phyloP scores from a whole-genome alignment of 2,888 invertebrate genomes.

The Amiota mariae region DNA sequence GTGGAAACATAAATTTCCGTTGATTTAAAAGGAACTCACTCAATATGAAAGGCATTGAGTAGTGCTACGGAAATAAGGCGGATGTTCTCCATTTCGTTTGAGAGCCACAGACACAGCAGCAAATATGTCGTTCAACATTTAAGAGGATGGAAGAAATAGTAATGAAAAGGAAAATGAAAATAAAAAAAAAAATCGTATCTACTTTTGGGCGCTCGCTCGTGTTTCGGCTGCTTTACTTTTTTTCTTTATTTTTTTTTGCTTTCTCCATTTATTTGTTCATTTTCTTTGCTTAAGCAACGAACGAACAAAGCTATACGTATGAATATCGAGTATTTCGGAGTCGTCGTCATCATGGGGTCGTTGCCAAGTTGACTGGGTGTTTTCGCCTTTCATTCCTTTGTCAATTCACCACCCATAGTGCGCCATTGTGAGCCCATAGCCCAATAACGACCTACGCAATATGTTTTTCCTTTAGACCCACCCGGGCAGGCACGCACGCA shows the following conservation, averaged over 20 bases:
- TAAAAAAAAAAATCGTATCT: background rate
- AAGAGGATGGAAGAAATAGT: background rate
- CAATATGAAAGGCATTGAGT: constrained; percentile 9
- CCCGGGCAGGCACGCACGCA: constrained; percentile 35
- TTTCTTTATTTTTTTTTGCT: too few relatives aligned
- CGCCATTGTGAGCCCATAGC: background rate
- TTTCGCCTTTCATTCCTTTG: constrained; percentile 52
- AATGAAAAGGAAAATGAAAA: background rate
- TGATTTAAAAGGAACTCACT: constrained; percentile 32
- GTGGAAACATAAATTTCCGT: constrained; percentile 56
- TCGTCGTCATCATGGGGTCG: constrained; percentile 35
- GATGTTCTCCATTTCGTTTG: constrained; percentile 59
- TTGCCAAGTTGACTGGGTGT: constrained; percentile 15
- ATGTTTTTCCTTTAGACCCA: constrained; percentile 53
- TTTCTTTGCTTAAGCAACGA: background rate
- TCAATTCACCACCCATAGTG: constrained; percentile 39
- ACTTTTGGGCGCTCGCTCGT: background rate
- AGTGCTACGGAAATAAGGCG: constrained; percentile 58
- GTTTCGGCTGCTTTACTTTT: background rate
- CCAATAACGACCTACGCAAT: constrained; percentile 60
- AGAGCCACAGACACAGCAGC: background rate
- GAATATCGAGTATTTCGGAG: background rate
- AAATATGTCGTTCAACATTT: constrained; percentile 7
- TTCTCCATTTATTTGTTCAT: background rate
- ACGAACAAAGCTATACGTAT: background rate